A percentile compares a stretch with the other conserved stretches of the same genome.
These are phyloP conservation scores for Anhinga rufa DNA, from an alignment of 2,113 vertebrate genomes.

Conservation along the genomic window DNA sequence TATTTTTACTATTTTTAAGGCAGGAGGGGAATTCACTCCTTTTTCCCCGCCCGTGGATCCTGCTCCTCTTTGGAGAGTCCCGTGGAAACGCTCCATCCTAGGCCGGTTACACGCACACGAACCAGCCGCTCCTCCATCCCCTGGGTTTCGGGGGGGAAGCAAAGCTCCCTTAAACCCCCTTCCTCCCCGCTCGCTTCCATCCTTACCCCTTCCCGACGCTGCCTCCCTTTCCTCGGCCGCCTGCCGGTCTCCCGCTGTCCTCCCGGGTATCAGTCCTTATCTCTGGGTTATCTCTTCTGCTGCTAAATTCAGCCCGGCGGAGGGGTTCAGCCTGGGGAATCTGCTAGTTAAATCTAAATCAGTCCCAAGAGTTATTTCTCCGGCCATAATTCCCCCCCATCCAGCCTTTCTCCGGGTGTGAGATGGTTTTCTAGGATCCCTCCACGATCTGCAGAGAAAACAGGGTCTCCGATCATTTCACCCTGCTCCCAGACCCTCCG, in stretches of 20 bases:
- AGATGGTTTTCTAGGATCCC: not conserved
- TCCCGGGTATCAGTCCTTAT: conserved; percentile 44
- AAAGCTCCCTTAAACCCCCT: not conserved
- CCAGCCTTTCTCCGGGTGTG: not conserved
- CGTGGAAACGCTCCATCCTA: not conserved
- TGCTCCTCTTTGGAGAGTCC: not conserved
- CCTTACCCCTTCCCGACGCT: not conserved
- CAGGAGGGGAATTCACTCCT: not conserved
- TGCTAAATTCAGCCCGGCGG: conserved; percentile 28
- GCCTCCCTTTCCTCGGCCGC: not conserved
- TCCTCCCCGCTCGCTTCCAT: not conserved
- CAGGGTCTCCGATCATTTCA: accelerated
- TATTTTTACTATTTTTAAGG: not conserved
- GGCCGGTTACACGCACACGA: not conserved
- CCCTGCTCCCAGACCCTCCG: accelerated
- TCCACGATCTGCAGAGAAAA: not conserved
- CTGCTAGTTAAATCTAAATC: not conserved
- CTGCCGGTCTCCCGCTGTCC: not conserved
- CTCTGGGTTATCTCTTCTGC: conserved; percentile 28
- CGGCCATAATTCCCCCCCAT: not conserved
- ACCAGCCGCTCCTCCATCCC: not conserved
- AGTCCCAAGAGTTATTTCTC: not conserved
- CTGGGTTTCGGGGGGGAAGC: not conserved
- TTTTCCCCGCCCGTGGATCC: not conserved
- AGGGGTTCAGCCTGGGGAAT: conserved; percentile 44